A percentile compares a stretch with the other conserved stretches of the same genome.
Evolutionary conservation across 2,113 vertebrate species (phyloP).

Genomic region (Mellivora capensis): DNA sequence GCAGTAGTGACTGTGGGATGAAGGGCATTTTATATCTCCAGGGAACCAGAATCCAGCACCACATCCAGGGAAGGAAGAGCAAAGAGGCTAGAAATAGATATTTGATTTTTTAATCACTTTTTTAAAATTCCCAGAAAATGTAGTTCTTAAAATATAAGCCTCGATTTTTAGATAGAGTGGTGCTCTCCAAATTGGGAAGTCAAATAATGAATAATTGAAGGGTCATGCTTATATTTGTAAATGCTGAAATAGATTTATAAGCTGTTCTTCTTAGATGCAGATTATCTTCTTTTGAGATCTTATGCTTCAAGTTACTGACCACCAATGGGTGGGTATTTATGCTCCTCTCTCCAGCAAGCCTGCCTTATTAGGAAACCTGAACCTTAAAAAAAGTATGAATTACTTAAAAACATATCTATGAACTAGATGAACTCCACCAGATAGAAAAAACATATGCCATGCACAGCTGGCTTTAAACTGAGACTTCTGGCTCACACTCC

Average conservation of each 20-base stretch:
- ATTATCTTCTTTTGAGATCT: neutral
- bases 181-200: neutral
- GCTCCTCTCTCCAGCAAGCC: neutral
- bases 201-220: neutral
- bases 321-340: neutral
- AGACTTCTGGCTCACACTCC: neutral
- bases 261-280: neutral
- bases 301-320: neutral
- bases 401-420: neutral
- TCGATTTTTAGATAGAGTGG: neutral
- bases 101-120: neutral
- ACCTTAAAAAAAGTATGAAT: neutral
- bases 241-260: neutral
- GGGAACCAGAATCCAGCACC: neutral
- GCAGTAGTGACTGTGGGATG: neutral
- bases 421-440: neutral
- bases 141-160: neutral
- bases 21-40: neutral
- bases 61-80: neutral
- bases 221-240: neutral
- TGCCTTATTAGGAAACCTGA: neutral
- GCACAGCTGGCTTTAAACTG: no score
- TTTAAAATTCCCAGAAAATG: neutral
- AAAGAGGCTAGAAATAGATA: neutral
- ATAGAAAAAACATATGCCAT: neutral